Conservation (phyloP, 2,113 vertebrate species). For the Oncorhynchus kisutch region DNA sequence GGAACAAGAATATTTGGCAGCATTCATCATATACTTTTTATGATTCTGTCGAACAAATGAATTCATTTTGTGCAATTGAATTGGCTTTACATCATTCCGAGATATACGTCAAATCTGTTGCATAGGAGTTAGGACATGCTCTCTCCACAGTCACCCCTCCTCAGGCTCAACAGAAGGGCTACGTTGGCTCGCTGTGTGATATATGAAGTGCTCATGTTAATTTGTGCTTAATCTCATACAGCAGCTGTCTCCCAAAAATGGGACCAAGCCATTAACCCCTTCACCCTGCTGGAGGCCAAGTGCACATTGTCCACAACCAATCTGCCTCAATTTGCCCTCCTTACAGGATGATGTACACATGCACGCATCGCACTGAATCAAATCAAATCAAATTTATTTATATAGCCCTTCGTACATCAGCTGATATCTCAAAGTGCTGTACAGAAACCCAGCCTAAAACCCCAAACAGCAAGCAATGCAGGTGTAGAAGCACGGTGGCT, state of each 20-base stretch:
- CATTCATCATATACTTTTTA: background rate
- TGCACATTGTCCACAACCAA: slow-evolving; percentile 22
- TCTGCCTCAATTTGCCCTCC: background rate
- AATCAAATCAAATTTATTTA: no score
- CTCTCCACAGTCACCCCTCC: slow-evolving; percentile 26
- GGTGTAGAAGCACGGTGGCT: no score
- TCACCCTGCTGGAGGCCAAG: slow-evolving; percentile 22
- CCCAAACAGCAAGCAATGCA: no score
- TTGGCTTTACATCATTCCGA: slow-evolving; percentile 23
- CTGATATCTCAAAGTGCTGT: no score
- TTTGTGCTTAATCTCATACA: background rate
- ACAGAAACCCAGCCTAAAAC: no score
- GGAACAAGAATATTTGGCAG: background rate
- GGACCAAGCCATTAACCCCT: background rate
- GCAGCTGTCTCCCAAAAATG: slow-evolving; percentile 22
- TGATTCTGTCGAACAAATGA: slow-evolving; percentile 14
- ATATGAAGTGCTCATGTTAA: slow-evolving; percentile 31
- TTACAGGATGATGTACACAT: background rate
- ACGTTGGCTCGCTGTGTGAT: slow-evolving; percentile 30
- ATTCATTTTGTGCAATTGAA: slow-evolving; percentile 27
- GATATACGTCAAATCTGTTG: slow-evolving; percentile 61
- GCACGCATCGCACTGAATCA: no score
- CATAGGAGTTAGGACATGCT: slow-evolving; percentile 55
- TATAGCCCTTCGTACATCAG: no score
- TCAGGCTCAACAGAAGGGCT: slow-evolving; percentile 13